Conservation (phyloP, 2,888 invertebrate genomes). For the Lamellibrachia satsuma region DNA sequence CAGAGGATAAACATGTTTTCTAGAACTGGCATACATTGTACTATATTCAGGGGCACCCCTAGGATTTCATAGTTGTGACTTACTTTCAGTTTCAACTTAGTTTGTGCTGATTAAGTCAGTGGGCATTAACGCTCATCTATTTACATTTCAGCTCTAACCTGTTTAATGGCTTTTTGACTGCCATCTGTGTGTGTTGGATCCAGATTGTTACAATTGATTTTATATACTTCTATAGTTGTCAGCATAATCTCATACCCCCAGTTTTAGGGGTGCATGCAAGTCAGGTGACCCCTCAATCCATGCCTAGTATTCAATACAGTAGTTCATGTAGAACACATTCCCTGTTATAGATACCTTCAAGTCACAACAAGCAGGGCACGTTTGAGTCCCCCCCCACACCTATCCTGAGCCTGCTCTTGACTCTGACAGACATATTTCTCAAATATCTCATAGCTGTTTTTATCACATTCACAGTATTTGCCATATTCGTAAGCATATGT, state of each 20-base stretch:
- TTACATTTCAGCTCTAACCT: neutral
- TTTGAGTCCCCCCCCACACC: too few relatives aligned
- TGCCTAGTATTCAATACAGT: too few relatives aligned
- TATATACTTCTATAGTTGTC: neutral
- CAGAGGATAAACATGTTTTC: neutral
- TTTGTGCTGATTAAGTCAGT: neutral
- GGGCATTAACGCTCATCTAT: neutral
- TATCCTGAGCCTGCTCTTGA: too few relatives aligned
- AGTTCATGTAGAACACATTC: too few relatives aligned
- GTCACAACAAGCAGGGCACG: too few relatives aligned
- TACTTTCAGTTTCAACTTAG: neutral
- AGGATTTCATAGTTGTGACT: neutral
- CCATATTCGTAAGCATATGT: too few relatives aligned
- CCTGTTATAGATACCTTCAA: too few relatives aligned
- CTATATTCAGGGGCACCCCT: neutral
- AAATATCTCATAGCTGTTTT: too few relatives aligned
- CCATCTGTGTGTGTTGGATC: neutral
- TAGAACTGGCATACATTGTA: neutral
- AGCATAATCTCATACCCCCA: neutral
- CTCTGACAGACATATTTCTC: too few relatives aligned
- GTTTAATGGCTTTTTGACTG: neutral
- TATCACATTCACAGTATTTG: too few relatives aligned
- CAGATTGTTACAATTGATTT: neutral
- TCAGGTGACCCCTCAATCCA: neutral
- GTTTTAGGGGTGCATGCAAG: neutral